Evolutionary conservation across 2,113 vertebrate species (phyloP), one percentile per base, ranked within the genome.

Genomic region (Leptobrachium leishanense): DNA sequence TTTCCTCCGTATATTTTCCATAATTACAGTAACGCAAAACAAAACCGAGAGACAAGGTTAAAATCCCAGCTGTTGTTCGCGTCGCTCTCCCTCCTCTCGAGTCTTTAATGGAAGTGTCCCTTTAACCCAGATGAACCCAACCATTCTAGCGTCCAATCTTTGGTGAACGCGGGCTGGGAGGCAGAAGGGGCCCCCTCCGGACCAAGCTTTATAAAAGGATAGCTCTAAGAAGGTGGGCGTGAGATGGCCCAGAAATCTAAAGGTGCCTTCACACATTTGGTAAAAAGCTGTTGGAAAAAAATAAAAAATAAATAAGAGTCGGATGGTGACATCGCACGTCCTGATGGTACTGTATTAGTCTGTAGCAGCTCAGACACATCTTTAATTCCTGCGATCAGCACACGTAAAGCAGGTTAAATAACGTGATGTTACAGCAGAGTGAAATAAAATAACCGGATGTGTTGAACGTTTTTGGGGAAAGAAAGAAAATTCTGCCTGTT

Each of bases 81-180:
- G 13, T 59, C 13, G 55, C 13, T 12, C 3, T 8, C 13, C 11
- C 46, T 70, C 42, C 11, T 70, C 53, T 46, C 63, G 44, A 0
- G 20, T n/a, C 70, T 31, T 68, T 74, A 74, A 81, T 74, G 78
- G 71, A 68, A 50, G 50, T 43, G 6, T 39, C 78, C 59, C 63
- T 66, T 43, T 67, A 79, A 73, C 64, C 15, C 20, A 43, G 39
- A 12, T 65, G 69, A 79, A 79, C 68, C 13, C 6, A 39, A 76
- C 63, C 74, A 68, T 54, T 41, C 40, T 6, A 43, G 7, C 15
- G 12, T 41, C 39, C 66, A 74, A 74, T 74, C 53, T 73, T 59
- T 44, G 46, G 20, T 9, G 73, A 67, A 73, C 74, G 71, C 44
- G 20, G 7, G 53, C 13, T 4, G 31, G 42, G 64, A 42, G 68